A percentile compares a stretch with the other conserved stretches of the same genome.
These are phyloP conservation scores for Oscheius sp. DNA, from an alignment of 2,888 invertebrate genomes.

Conservation along the genomic window DNA sequence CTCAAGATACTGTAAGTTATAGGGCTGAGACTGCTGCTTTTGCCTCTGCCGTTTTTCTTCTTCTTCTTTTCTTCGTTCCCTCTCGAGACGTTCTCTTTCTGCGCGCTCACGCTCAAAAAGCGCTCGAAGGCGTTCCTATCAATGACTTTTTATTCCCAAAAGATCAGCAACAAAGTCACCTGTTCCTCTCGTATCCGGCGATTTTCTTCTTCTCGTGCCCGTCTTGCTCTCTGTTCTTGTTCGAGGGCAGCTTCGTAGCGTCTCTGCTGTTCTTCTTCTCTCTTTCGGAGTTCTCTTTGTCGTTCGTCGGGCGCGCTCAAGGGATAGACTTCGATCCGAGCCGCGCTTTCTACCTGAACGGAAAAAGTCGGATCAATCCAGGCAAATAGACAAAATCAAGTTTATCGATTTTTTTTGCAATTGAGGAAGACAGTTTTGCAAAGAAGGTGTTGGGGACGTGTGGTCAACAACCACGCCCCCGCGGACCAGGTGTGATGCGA, in stretches of 20 bases:
- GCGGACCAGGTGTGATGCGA: slow-evolving; percentile 33
- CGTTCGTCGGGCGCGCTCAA: slow-evolving; percentile 61
- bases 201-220: slow-evolving; percentile 49
- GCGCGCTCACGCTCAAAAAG: slow-evolving; percentile 59
- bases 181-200: slow-evolving; percentile 48
- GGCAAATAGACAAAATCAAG: slow-evolving; percentile 21
- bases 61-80: slow-evolving; percentile 50
- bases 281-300: slow-evolving; percentile 48
- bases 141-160: not conserved
- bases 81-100: slow-evolving; percentile 56
- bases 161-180: not conserved
- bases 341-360: slow-evolving; percentile 70
- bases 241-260: slow-evolving; percentile 55
- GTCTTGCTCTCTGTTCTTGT: slow-evolving; percentile 48
- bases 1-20: slow-evolving; percentile 51
- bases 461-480: slow-evolving; percentile 33
- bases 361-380: not conserved
- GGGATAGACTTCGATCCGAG: slow-evolving; percentile 72
- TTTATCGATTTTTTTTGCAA: slow-evolving; percentile 7
- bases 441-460: not conserved
- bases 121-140: slow-evolving; percentile 50
- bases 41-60: slow-evolving; percentile 35
- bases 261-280: slow-evolving; percentile 52
- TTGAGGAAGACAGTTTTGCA: slow-evolving; percentile 5
- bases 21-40: slow-evolving; percentile 55